Conservation (phyloP, 2,113 vertebrate species). For the Corydoras maculifer region DNA sequence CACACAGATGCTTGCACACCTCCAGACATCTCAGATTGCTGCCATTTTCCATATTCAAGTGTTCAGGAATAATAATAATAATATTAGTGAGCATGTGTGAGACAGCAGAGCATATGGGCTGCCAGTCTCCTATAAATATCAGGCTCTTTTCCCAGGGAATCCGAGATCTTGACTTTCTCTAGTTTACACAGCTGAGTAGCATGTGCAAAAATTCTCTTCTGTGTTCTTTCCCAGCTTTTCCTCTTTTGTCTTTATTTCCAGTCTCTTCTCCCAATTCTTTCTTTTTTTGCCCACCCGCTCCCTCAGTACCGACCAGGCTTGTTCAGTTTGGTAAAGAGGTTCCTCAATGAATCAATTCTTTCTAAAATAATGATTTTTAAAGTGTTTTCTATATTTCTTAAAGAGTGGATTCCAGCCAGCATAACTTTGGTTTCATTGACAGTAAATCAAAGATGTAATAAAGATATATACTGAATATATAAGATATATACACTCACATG, state of each 20-base stretch:
- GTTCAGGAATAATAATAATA: conserved; percentile 73
- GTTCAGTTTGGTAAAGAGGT: not conserved
- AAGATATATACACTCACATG: too few species aligned
- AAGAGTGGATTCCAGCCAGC: too few species aligned
- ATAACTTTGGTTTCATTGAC: too few species aligned
- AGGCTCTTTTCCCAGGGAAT: conserved; percentile 67
- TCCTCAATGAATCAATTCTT: too few species aligned
- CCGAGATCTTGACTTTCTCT: conserved; percentile 65
- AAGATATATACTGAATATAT: too few species aligned
- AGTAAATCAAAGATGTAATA: too few species aligned
- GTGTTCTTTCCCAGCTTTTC: conserved; percentile 26
- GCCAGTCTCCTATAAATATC: conserved; percentile 76
- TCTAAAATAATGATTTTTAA: too few species aligned
- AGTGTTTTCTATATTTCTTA: too few species aligned
- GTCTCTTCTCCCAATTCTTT: conserved; percentile 33
- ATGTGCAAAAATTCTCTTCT: conserved; percentile 65
- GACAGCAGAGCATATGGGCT: conserved; percentile 47
- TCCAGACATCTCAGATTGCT: conserved; percentile 68
- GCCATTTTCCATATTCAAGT: conserved; percentile 73
- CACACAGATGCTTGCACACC: conserved; percentile 38
- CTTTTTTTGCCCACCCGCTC: not conserved
- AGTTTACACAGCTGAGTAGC: conserved; percentile 79
- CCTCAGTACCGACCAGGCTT: not conserved
- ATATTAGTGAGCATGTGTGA: conserved; percentile 50
- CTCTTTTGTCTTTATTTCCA: conserved; percentile 23